Percentiles rank a stretch among this genome's conserved stretches.
phyloP scores from a whole-genome alignment of 2,113 vertebrate species.

The Tupaia tana region DNA sequence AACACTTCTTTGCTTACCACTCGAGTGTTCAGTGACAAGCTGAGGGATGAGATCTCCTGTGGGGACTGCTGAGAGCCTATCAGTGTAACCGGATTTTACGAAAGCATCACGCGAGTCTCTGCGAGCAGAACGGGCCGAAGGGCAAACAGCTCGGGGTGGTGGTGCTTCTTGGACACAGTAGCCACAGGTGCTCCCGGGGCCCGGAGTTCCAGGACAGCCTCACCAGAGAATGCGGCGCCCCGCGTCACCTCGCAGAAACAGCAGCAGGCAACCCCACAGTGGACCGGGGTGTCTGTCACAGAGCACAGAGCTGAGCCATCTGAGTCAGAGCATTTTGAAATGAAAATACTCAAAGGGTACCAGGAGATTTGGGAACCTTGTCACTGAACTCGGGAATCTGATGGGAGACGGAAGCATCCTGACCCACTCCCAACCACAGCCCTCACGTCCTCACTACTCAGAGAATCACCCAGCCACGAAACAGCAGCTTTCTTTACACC shows the following conservation, averaged over 20 bases:
- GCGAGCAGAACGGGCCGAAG: conserved; percentile 33
- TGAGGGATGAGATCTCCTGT: conserved; percentile 41
- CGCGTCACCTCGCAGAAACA: conserved; percentile 16
- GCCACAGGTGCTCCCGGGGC: background rate
- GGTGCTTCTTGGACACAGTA: background rate
- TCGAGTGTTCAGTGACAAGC: conserved; percentile 49
- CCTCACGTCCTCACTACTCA: background rate
- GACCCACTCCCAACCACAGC: background rate
- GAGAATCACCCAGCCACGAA: conserved; percentile 30
- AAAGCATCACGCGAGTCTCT: background rate
- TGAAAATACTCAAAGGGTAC: background rate
- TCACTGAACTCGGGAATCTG: conserved; percentile 5
- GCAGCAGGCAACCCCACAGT: conserved; percentile 22
- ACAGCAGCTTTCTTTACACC: conserved; percentile 13
- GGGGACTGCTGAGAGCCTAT: conserved; percentile 37
- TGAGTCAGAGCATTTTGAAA: conserved; percentile 29
- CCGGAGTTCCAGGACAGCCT: background rate
- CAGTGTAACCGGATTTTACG: background rate
- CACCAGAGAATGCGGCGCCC: conserved; percentile 27
- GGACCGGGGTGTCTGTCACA: background rate
- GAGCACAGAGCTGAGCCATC: conserved; percentile 36
- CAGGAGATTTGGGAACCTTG: background rate
- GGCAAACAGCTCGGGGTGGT: background rate
- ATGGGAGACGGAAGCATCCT: background rate
- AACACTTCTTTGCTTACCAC: conserved; percentile 45